These are phyloP conservation scores for Eutolmus rufibarbis DNA, from an alignment of 2,888 invertebrate genomes.

Conservation along the genomic window DNA sequence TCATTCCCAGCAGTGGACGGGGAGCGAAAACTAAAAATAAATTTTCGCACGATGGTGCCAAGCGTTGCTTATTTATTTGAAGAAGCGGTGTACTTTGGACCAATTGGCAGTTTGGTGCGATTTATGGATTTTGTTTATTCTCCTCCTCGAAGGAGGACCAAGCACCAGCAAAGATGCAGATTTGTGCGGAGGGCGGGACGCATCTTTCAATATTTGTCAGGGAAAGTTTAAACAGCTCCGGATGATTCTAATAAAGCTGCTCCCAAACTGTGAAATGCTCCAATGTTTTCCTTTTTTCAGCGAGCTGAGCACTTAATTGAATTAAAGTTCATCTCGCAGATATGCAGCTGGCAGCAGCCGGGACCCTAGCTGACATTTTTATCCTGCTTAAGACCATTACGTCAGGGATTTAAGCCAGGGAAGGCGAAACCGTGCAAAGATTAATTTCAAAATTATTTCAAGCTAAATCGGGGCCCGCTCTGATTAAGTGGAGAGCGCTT, in stretches of 20 bases:
- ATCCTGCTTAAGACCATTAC: background rate
- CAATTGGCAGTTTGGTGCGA: background rate
- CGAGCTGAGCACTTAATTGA: background rate
- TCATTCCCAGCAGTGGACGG: background rate
- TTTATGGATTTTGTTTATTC: background rate
- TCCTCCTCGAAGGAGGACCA: background rate
- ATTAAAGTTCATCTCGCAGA: background rate
- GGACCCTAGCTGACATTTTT: background rate
- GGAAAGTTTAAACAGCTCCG: background rate
- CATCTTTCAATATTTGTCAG: background rate
- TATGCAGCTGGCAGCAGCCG: background rate
- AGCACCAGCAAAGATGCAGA: background rate
- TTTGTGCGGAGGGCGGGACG: background rate
- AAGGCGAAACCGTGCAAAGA: background rate
- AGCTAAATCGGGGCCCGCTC: background rate
- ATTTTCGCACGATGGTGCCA: background rate
- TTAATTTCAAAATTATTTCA: constrained; percentile 1
- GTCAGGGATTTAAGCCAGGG: background rate
- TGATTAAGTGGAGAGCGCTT: background rate
- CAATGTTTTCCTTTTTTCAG: background rate
- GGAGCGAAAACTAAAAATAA: background rate
- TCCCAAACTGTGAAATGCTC: background rate
- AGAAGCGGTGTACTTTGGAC: background rate
- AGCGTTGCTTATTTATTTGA: background rate
- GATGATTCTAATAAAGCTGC: background rate